Percentiles rank a stretch among this genome's conserved stretches.
Conservation (phyloP, 2,113 vertebrate genomes). For the Oenanthe melanoleuca region DNA sequence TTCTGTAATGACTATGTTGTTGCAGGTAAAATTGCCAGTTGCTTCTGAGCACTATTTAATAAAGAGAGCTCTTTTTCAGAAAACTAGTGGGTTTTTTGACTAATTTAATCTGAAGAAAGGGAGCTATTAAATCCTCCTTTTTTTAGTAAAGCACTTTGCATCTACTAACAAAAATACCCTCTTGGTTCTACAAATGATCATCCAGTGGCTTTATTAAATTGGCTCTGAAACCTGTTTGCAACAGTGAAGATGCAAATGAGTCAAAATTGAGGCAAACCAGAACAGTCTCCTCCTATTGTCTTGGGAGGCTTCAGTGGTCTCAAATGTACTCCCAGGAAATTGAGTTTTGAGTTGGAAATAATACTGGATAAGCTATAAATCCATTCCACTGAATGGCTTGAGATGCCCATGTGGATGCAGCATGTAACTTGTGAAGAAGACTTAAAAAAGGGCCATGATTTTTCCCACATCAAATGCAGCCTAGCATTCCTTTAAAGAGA, state of each 20-base stretch:
- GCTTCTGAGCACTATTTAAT: neutral
- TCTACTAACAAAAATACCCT: neutral
- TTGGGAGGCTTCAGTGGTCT: neutral
- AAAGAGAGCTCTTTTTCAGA: neutral
- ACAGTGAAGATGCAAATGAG: neutral
- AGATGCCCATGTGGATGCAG: neutral
- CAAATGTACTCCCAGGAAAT: neutral
- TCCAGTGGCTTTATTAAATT: neutral
- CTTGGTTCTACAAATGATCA: neutral
- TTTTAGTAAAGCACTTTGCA: neutral
- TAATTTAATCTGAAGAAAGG: neutral
- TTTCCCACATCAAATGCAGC: neutral
- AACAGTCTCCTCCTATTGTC: neutral
- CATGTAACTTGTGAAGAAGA: neutral
- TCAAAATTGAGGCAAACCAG: slow-evolving; percentile 6
- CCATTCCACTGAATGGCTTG: neutral
- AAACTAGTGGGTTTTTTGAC: neutral
- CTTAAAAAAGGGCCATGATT: neutral
- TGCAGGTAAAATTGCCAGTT: slow-evolving; percentile 1
- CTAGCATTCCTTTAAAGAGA: neutral
- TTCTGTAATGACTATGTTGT: neutral
- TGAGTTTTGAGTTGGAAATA: neutral
- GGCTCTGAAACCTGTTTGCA: neutral
- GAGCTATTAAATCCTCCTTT: neutral
- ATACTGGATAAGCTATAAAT: neutral